These are phyloP conservation scores for Bilobella aurantiaca DNA, from an alignment of 1,140 invertebrate species.

Conservation along the genomic window DNA sequence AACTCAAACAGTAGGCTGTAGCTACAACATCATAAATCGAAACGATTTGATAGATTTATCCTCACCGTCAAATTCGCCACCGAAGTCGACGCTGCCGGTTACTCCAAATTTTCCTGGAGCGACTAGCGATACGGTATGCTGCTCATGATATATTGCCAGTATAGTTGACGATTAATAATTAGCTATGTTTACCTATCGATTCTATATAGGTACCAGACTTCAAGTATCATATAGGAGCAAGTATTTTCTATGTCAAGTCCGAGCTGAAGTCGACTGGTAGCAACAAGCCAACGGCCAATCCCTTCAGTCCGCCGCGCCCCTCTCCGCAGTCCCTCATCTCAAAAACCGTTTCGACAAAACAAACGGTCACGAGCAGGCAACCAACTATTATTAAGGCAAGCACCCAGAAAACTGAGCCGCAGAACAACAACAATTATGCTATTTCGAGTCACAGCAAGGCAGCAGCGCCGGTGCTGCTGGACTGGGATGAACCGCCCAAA, in stretches of 20 bases:
- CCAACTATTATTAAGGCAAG: neutral
- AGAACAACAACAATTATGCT: conserved; percentile 9
- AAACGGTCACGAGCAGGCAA: neutral
- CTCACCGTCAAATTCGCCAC: neutral
- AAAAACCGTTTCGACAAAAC: neutral
- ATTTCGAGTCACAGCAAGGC: neutral
- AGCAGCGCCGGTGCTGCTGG: conserved; percentile 4
- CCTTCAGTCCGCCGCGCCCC: conserved; percentile 32
- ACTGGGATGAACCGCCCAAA: conserved; percentile 25
- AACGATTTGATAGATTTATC: conserved; percentile 5
- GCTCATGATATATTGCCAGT: neutral
- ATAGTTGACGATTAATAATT: neutral
- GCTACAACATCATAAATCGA: neutral
- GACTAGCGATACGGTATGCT: neutral
- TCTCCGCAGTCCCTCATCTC: conserved; percentile 17
- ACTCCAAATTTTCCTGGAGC: neutral
- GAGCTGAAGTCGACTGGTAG: conserved; percentile 16
- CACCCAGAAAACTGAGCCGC: neutral
- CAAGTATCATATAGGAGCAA: conserved; percentile 28
- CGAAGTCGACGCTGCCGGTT: neutral
- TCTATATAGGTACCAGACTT: conserved; percentile 14
- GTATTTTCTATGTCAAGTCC: conserved; percentile 31
- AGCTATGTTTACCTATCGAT: neutral
- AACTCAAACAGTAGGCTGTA: neutral
- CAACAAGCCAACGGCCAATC: conserved; percentile 14